These are phyloP conservation scores for Ambastaia sidthimunki DNA, from an alignment of 2,797 vertebrate genomes.

Conservation along the genomic window DNA sequence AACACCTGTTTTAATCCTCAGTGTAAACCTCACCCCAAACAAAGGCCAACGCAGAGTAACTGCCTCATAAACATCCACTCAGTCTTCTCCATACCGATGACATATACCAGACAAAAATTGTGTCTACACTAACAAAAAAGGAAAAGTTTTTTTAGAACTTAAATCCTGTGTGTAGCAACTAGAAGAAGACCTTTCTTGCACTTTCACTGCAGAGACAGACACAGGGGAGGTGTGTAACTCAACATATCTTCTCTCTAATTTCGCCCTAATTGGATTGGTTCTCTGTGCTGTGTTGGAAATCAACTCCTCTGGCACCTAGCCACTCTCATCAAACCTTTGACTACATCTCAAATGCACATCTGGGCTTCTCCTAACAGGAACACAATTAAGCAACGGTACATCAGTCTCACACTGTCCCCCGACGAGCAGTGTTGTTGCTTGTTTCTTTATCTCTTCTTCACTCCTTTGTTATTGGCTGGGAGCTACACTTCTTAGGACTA, in stretches of 20 bases:
- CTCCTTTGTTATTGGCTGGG: not conserved
- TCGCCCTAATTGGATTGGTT: slow-evolving; percentile 61
- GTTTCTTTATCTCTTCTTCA: slow-evolving; percentile 15
- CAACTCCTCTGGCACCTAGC: slow-evolving; percentile 58
- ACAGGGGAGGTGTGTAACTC: slow-evolving; percentile 56
- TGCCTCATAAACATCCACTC: not conserved
- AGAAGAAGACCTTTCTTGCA: slow-evolving; percentile 34
- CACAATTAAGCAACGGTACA: slow-evolving; percentile 58
- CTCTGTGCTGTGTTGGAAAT: slow-evolving; percentile 53
- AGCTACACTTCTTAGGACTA: not conserved
- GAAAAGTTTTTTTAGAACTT: slow-evolving; percentile 4
- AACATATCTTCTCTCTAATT: slow-evolving; percentile 59
- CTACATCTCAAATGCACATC: slow-evolving; percentile 61
- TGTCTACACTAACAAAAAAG: not conserved
- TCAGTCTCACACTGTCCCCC: slow-evolving; percentile 54
- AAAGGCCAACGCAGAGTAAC: not conserved
- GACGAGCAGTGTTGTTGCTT: slow-evolving; percentile 28
- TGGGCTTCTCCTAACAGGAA: slow-evolving; percentile 55
- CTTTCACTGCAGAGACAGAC: slow-evolving; percentile 38
- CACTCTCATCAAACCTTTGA: slow-evolving; percentile 61
- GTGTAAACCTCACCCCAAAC: slow-evolving; percentile 9
- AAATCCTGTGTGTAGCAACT: slow-evolving; percentile 29
- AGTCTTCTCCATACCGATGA: not conserved
- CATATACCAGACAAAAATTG: not conserved
- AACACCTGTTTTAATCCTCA: not conserved